Evolutionary conservation across 2,797 vertebrate genomes (phyloP).

Genomic region (Acanthiza pusilla): DNA sequence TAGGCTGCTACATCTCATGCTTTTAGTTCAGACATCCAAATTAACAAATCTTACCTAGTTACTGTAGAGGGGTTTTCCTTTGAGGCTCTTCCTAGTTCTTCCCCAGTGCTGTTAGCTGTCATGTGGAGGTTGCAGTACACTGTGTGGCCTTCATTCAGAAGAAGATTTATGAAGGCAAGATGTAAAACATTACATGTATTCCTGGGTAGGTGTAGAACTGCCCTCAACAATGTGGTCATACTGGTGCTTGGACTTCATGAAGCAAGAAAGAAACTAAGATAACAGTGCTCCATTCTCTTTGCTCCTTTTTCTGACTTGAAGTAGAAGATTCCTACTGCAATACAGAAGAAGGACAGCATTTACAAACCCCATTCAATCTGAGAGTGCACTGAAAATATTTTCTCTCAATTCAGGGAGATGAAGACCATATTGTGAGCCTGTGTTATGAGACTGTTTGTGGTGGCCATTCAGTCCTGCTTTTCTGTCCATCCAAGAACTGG

Average conservation of each 20-base stretch:
- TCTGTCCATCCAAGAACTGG: slow-evolving; percentile 98
- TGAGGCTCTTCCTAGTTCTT: background rate
- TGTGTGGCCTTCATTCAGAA: background rate
- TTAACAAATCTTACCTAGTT: background rate
- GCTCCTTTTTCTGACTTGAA: background rate
- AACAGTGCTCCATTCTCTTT: background rate
- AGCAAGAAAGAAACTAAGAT: background rate
- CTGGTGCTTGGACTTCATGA: background rate
- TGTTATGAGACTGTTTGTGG: slow-evolving; percentile 90
- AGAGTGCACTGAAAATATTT: slow-evolving; percentile 9
- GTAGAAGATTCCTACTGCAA: background rate
- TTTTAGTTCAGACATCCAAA: background rate
- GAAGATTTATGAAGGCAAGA: background rate
- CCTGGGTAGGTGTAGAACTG: background rate
- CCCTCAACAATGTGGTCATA: background rate
- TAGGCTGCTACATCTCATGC: background rate
- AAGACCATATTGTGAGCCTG: slow-evolving; percentile 91
- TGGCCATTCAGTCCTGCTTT: slow-evolving; percentile 89
- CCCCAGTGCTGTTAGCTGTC: background rate
- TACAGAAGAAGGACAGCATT: background rate
- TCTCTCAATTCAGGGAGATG: slow-evolving; percentile 84
- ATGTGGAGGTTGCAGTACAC: background rate
- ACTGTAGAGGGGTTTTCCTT: background rate
- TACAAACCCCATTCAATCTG: background rate
- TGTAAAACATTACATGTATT: background rate